Evolutionary conservation across 2,797 vertebrate genomes (phyloP).

Genomic region (Danio choprae): DNA sequence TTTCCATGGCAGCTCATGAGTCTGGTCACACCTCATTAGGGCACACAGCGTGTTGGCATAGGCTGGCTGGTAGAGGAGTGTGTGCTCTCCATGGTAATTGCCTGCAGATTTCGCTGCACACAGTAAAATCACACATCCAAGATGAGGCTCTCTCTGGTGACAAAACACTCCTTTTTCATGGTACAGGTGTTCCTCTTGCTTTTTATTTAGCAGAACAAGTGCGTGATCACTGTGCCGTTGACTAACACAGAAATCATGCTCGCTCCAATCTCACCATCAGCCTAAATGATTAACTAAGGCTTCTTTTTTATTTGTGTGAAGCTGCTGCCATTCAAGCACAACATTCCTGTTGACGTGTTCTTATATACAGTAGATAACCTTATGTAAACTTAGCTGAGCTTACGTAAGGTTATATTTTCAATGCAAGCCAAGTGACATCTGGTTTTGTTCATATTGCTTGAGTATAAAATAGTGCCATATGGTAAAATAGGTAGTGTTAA

Average conservation of each 20-base stretch:
- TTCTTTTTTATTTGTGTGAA: neutral
- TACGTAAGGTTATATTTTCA: neutral
- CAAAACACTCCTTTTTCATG: slow-evolving; percentile 67
- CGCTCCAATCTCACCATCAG: slow-evolving; percentile 18
- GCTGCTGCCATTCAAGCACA: neutral
- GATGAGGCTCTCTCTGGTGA: slow-evolving; percentile 42
- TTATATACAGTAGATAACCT: slow-evolving; percentile 7
- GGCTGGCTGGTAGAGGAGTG: slow-evolving; percentile 77
- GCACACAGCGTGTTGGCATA: slow-evolving; percentile 74
- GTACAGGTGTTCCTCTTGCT: slow-evolving; percentile 64
- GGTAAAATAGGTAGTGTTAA: neutral
- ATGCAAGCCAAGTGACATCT: slow-evolving; percentile 5
- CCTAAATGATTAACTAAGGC: slow-evolving; percentile 13
- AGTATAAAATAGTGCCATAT: slow-evolving; percentile 13
- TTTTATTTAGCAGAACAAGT: slow-evolving; percentile 34
- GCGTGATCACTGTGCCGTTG: slow-evolving; percentile 9
- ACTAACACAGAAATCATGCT: slow-evolving; percentile 35
- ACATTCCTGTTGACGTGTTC: neutral
- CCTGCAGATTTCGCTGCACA: slow-evolving; percentile 76
- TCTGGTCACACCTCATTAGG: slow-evolving; percentile 80
- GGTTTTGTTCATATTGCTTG: neutral
- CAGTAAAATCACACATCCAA: slow-evolving; percentile 67
- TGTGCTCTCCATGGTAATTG: slow-evolving; percentile 78
- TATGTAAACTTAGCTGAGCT: neutral
- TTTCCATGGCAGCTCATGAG: slow-evolving; percentile 76